A percentile compares a stretch with the other conserved stretches of the same genome.
These are phyloP conservation scores for Microctonus hyperodae DNA, from an alignment of 2,888 invertebrate genomes.

Conservation along the genomic window DNA sequence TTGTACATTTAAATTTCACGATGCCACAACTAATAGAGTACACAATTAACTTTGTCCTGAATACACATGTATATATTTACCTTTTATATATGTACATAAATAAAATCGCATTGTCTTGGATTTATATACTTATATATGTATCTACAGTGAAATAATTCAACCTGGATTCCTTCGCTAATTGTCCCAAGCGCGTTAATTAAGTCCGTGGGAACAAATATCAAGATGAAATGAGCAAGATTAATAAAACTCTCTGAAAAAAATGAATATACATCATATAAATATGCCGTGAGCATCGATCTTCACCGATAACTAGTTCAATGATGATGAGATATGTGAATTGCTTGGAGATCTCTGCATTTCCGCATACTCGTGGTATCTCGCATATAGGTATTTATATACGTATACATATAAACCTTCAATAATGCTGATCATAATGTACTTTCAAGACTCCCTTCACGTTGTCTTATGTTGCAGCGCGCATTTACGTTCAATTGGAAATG, in stretches of 20 bases:
- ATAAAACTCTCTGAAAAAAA: neutral
- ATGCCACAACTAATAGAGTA: neutral
- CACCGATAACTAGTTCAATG: conserved; percentile 16
- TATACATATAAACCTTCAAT: conserved; percentile 9
- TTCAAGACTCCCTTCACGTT: conserved; percentile 5
- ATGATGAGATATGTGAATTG: conserved; percentile 15
- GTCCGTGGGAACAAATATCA: conserved; percentile 1
- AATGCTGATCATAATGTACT: conserved; percentile 29
- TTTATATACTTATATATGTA: too few relatives aligned
- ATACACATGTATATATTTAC: neutral
- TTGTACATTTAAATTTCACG: too few relatives aligned
- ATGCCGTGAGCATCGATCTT: conserved; percentile 10
- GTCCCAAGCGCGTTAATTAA: conserved; percentile 8
- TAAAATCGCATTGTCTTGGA: neutral
- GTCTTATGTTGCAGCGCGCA: neutral
- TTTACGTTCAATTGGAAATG: neutral
- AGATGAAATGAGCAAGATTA: neutral
- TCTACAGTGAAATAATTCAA: neutral
- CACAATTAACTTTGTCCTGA: neutral
- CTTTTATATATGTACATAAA: neutral
- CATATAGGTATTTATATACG: too few relatives aligned
- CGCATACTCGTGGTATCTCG: conserved; percentile 28
- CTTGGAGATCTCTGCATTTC: conserved; percentile 18
- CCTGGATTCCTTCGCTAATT: conserved; percentile 19
- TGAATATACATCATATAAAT: neutral